Percentiles rank a stretch among this genome's conserved stretches.
These are phyloP conservation scores for Scleropages formosus DNA, from an alignment of 2,797 vertebrate species.

Conservation along the genomic window DNA sequence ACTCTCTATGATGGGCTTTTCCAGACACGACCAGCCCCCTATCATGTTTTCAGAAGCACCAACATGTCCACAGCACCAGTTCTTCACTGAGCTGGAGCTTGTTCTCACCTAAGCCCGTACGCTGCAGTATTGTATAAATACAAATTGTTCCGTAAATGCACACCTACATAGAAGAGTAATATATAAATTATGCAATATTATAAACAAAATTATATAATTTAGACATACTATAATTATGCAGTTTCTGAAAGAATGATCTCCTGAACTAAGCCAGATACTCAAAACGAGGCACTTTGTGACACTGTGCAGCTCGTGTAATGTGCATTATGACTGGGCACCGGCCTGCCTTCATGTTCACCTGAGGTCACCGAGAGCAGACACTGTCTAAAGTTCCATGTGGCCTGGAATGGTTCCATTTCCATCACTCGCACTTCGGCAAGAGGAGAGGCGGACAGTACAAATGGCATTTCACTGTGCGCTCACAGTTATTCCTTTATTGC, in stretches of 20 bases:
- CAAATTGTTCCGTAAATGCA: conserved; percentile 12
- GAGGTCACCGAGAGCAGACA: conserved; percentile 63
- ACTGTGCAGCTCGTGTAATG: conserved; percentile 58
- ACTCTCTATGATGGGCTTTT: neutral
- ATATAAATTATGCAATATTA: neutral
- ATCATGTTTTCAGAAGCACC: neutral
- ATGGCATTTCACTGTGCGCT: conserved; percentile 59
- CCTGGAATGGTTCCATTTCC: conserved; percentile 40
- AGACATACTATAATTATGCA: conserved; percentile 5
- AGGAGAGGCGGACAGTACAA: conserved; percentile 55
- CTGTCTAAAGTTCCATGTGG: conserved; percentile 33
- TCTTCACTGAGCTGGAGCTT: neutral
- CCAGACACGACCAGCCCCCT: neutral
- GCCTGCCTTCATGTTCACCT: conserved; percentile 59
- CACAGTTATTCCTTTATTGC: conserved; percentile 51
- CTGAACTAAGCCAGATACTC: conserved; percentile 25
- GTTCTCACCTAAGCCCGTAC: neutral
- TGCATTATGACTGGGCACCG: conserved; percentile 56
- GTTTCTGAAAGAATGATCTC: conserved; percentile 27
- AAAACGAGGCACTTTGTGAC: conserved; percentile 61
- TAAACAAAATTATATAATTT: too few species aligned
- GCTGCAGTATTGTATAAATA: neutral
- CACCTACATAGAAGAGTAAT: neutral
- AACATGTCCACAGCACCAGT: neutral
- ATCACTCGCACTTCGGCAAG: conserved; percentile 44